Evolutionary conservation across 1,140 invertebrate species (phyloP).

Genomic region (Atta colombica): DNA sequence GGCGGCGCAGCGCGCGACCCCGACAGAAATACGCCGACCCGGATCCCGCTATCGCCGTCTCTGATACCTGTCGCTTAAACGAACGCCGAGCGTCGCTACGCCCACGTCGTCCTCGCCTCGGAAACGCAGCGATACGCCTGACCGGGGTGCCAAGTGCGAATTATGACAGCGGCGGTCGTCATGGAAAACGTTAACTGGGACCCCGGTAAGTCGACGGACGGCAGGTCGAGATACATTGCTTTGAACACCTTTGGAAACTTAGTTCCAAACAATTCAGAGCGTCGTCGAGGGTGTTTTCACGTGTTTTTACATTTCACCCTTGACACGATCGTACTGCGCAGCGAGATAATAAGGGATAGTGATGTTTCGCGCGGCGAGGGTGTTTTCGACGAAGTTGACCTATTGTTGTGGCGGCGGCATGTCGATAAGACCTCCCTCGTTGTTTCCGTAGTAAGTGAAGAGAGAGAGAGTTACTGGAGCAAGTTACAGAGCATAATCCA

Average conservation of each 20-base stretch:
- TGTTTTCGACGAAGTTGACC: background rate
- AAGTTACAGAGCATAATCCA: constrained; percentile 20
- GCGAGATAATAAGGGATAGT: background rate
- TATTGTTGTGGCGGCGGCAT: background rate
- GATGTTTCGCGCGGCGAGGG: background rate
- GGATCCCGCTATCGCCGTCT: constrained; percentile 75
- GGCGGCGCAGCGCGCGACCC: constrained; percentile 67
- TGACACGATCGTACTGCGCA: background rate
- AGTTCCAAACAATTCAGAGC: background rate
- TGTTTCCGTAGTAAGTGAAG: background rate
- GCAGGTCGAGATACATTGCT: background rate
- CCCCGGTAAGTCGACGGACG: constrained; percentile 86
- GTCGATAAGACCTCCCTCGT: background rate
- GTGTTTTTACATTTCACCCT: background rate
- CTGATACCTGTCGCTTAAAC: constrained; percentile 53
- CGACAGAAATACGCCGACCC: constrained; percentile 81
- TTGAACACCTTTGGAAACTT: background rate
- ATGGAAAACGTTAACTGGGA: constrained; percentile 89
- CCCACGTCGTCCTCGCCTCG: constrained; percentile 15
- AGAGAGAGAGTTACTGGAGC: constrained; percentile 8
- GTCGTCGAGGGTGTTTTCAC: constrained; percentile 7
- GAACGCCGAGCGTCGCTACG: constrained; percentile 34
- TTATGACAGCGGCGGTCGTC: constrained; percentile 88
- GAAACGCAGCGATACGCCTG: constrained; percentile 14
- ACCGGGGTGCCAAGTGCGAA: constrained; percentile 71